Evolutionary conservation across 2,113 vertebrate genomes (phyloP).

Genomic region (Beaufortia kweichowensis): DNA sequence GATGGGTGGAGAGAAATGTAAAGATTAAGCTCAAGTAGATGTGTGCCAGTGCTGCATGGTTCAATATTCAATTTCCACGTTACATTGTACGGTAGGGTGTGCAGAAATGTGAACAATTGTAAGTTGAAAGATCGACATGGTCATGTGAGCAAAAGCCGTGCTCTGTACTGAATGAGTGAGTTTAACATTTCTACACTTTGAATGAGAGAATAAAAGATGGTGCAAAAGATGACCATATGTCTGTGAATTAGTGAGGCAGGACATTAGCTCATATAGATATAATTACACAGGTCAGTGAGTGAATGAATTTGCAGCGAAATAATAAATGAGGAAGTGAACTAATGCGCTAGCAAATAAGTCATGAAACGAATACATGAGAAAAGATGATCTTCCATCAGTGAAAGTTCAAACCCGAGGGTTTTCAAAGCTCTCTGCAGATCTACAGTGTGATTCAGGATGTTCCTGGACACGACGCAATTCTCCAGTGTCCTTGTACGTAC

Average conservation of each 20-base stretch:
- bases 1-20: constrained; percentile 6
- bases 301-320: constrained; percentile 31
- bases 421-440: not conserved
- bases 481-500: constrained; percentile 18
- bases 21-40: not conserved
- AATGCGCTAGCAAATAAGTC: constrained; percentile 9
- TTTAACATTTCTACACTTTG: not conserved
- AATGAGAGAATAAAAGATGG: constrained; percentile 20
- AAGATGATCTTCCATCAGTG: constrained; percentile 15
- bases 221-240: constrained; percentile 28
- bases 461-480: constrained; percentile 1
- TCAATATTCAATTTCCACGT: constrained; percentile 31
- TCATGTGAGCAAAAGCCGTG: constrained; percentile 4
- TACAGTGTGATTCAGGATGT: not conserved
- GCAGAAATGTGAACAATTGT: constrained; percentile 1
- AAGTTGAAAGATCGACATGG: not conserved
- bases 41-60: constrained; percentile 18
- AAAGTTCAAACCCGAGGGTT: not conserved
- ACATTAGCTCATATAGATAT: constrained; percentile 38
- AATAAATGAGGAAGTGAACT: constrained; percentile 29
- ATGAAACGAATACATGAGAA: constrained; percentile 27
- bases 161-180: not conserved
- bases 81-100: not conserved
- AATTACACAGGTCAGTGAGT: constrained; percentile 38
- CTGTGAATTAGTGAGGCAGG: constrained; percentile 37